A percentile compares a stretch with the other conserved stretches of the same genome.
These are phyloP conservation scores for western clawed frog (Xenopus tropicalis) DNA, from an alignment of 2,113 vertebrate species.

Conservation along the genomic window DNA sequence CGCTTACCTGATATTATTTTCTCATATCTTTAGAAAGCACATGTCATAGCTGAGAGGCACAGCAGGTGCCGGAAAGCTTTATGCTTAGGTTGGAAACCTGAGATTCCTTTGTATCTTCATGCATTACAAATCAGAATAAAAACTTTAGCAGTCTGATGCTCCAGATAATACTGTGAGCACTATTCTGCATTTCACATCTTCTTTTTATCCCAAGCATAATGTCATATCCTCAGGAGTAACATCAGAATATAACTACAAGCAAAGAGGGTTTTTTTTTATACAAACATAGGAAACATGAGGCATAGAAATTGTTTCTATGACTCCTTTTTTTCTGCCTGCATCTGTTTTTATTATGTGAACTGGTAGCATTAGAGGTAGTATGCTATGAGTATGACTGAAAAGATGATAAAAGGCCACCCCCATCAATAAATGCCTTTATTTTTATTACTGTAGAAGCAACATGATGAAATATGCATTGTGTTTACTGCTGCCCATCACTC, in stretches of 20 bases:
- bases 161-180: background rate
- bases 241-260: background rate
- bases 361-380: no score
- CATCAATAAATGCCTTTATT: no score
- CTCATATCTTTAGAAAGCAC: background rate
- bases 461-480: no score
- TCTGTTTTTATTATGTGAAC: no score
- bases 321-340: no score
- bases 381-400: no score
- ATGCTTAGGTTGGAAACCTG: background rate
- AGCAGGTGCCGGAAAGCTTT: slow-evolving; percentile 1
- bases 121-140: slow-evolving; percentile 2
- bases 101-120: background rate
- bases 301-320: background rate
- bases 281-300: background rate
- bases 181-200: background rate
- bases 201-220: background rate
- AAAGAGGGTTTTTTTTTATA: background rate
- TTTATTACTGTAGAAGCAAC: no score
- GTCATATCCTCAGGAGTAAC: background rate
- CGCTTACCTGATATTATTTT: background rate
- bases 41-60: background rate
- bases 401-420: no score
- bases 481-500: no score
- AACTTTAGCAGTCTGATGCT: background rate